phyloP scores from a whole-genome alignment of 2,797 vertebrate species.

The Rhynchotus rufescens region DNA sequence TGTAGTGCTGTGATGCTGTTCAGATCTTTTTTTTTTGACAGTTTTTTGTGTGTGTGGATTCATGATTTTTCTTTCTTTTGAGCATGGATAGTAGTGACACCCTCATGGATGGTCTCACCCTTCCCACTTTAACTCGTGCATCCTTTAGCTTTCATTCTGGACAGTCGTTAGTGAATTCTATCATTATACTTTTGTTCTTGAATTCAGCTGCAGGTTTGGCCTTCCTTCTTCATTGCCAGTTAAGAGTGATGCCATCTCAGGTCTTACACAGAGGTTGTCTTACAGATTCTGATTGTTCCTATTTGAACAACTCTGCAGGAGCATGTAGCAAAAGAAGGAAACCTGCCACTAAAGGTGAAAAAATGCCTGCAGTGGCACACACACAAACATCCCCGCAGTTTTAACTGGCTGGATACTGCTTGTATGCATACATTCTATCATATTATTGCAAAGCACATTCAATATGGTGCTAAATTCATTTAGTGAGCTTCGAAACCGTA shows the following conservation, averaged over 20 bases:
- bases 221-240: conserved; percentile 27
- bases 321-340: conserved; percentile 32
- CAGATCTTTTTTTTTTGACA: background rate
- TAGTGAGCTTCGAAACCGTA: background rate
- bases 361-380: conserved; percentile 26
- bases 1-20: background rate
- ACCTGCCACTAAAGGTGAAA: conserved; percentile 38
- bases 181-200: background rate
- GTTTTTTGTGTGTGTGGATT: background rate
- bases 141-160: conserved; percentile 13
- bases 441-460: background rate
- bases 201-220: background rate
- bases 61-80: conserved; percentile 7
- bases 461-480: background rate
- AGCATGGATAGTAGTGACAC: background rate
- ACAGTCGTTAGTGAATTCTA: background rate
- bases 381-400: background rate
- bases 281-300: conserved; percentile 26
- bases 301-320: background rate
- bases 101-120: background rate
- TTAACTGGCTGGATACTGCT: background rate
- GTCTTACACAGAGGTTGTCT: background rate
- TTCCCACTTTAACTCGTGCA: background rate
- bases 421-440: background rate
- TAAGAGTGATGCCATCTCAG: background rate